These are phyloP conservation scores for Chaenodraco wilsoni DNA, from an alignment of 2,797 vertebrate species.

Conservation along the genomic window DNA sequence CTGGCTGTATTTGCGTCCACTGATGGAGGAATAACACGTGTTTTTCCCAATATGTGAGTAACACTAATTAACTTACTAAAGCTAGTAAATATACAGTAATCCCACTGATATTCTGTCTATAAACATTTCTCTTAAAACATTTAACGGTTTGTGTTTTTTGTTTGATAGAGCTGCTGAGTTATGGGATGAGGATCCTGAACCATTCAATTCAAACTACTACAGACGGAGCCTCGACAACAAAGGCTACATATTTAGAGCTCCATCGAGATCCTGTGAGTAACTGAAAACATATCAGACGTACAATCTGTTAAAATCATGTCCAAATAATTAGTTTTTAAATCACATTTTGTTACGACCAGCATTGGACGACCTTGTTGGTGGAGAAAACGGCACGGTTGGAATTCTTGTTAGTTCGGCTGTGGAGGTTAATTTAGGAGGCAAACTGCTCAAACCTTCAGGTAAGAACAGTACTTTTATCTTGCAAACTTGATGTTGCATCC, in stretches of 20 bases:
- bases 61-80: neutral
- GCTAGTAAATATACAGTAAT: neutral
- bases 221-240: constrained; percentile 95
- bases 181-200: constrained; percentile 96
- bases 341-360: constrained; percentile 69
- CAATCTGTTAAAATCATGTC: no score
- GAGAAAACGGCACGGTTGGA: constrained; percentile 92
- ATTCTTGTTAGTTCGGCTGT: constrained; percentile 94
- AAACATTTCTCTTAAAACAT: neutral
- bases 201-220: constrained; percentile 95
- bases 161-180: constrained; percentile 90
- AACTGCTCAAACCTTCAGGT: constrained; percentile 96
- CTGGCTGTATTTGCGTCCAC: constrained; percentile 95
- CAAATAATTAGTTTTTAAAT: neutral
- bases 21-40: constrained; percentile 93
- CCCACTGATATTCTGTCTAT: neutral
- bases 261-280: constrained; percentile 87
- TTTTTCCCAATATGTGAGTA: constrained; percentile 96
- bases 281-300: neutral
- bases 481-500: neutral
- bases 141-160: constrained; percentile 14
- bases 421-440: constrained; percentile 90
- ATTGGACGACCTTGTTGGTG: constrained; percentile 82
- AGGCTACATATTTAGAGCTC: constrained; percentile 95
- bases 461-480: constrained; percentile 1